Conservation (phyloP, 2,113 vertebrate genomes). For the Perognathus longimembris region DNA sequence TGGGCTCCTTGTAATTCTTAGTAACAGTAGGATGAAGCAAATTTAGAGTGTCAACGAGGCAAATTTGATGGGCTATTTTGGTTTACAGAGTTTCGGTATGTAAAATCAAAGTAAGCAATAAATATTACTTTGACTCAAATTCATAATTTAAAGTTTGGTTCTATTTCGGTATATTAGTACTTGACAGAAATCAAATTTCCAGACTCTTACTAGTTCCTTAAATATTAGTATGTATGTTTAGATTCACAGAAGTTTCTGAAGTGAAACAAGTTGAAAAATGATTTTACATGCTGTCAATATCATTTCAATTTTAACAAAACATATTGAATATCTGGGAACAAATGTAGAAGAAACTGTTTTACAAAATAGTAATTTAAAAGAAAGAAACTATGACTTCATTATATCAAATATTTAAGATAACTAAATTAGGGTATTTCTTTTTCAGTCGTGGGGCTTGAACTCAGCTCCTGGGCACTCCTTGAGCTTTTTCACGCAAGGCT, state of each 20-base stretch:
- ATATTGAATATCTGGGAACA: constrained; percentile 18
- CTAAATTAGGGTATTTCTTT: background rate
- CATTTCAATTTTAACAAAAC: constrained; percentile 40
- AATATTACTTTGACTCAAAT: constrained; percentile 63
- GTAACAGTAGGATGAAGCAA: constrained; percentile 68
- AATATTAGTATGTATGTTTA: background rate
- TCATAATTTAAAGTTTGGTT: constrained; percentile 30
- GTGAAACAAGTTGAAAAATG: constrained; percentile 36
- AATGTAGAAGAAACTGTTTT: background rate
- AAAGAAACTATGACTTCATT: constrained; percentile 34
- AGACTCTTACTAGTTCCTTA: constrained; percentile 17
- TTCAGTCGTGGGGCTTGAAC: too few relatives aligned
- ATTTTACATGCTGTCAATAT: background rate
- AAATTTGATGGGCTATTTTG: constrained; percentile 66
- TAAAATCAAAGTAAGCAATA: constrained; percentile 61
- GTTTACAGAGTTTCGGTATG: constrained; percentile 35
- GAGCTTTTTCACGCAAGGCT: too few relatives aligned
- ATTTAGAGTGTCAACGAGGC: constrained; percentile 69
- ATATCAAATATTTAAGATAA: constrained; percentile 19
- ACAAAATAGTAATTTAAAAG: constrained; percentile 42
- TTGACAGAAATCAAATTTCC: background rate
- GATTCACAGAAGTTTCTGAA: constrained; percentile 17
- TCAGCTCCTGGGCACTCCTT: too few relatives aligned
- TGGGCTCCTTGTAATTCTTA: constrained; percentile 67
- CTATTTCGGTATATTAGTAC: constrained; percentile 45